Evolutionary conservation across 2,888 invertebrate genomes (phyloP), one percentile per base, ranked within the genome.

Genomic region (Chorisops tibialis): DNA sequence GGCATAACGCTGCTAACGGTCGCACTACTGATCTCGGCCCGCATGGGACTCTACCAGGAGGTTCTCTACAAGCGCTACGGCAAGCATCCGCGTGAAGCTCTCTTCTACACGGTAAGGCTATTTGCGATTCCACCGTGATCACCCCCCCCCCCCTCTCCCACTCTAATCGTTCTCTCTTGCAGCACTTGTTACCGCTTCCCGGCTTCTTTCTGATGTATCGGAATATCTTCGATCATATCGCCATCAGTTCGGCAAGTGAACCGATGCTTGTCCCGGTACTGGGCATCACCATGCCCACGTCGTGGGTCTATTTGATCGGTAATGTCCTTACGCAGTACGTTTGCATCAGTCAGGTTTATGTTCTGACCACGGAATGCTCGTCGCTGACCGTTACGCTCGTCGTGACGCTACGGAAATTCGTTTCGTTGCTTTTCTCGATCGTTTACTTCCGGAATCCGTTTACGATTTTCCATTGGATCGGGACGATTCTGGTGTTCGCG

Each of bases 31-130:
- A 82, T 96, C 62, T 96, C 97, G 0, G 96, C 98, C 0, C 83
- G 93, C 69, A 93, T 97, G 94, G 97, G 97, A 2, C 88, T 94
- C 64, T 95, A 91, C 77, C 97, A 97, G 76, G 96, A 97, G 79
- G 86, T 86, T 0, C 77, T 96, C 3, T 93, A 93, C 73, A 80
- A 83, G 24, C 84, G 85, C 64, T 86, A 90, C 76, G 98, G 97
- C 50, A 98, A 97, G 77, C 89, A 94, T 81, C 93, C 97, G 0
- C 84, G 87, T 73, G 94, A 95, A 78, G 91, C 93, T 1, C 77
- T 93, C 1, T 94, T 85, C 79, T 94, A 89, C 71, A 91, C 93
- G 61, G 87, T 87, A 80, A 78, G 76, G 71, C 24, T 35, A 14
- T 11, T 19, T 50, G 16, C n/a, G n/a, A n/a, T n/a, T n/a, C n/a